Evolutionary conservation across 1,140 invertebrate species (phyloP), one percentile per base, ranked within the genome.

Genomic region (Kradibia gibbosae): DNA sequence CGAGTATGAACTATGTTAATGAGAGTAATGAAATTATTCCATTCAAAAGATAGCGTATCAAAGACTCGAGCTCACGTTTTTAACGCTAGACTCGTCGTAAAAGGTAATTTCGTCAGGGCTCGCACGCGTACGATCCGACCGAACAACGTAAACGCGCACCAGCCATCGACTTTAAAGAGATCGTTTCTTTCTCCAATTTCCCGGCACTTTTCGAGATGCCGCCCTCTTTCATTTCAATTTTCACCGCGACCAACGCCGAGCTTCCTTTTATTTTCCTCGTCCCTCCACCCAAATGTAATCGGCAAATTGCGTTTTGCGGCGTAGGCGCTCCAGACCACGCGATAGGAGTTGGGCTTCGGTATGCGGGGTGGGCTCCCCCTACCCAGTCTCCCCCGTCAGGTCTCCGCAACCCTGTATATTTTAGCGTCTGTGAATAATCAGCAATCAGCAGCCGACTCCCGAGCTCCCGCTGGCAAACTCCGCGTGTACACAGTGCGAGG

Each of bases 391-490:
- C 34, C 17, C 62, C 60, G 11, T 3, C 25, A 31, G 39, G 48
- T 5, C 70, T 22, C 28, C 34, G 71, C 4, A 0, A 25, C 78
- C 36, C 76, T 83, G 84, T 84, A 86, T 85, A 86, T 84, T 84
- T 84, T 84, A 83, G 83, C 83, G 81, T 86, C 84, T 85, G 83
- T 85, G 85, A 86, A 86, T 86, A 86, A 86, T 86, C 85, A 85
- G 85, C 85, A 86, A 86, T 86, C 85, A 86, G 84, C 83, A 79
- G 77, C 75, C 73, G 80, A 62, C 72, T 28, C 60, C 8, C 53
- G n/a, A n/a, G 45, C 78, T 80, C 78, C 67, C 67, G 62, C 60
- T 62, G 71, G 72, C 74, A 82, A 84, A 80, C 78, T 83, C 57
- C 50, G 67, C 70, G 80, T 81, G 72, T 78, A 77, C 65, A 82